phyloP scores from a whole-genome alignment of 2,797 vertebrate species.

The Aeoliscus strigatus region DNA sequence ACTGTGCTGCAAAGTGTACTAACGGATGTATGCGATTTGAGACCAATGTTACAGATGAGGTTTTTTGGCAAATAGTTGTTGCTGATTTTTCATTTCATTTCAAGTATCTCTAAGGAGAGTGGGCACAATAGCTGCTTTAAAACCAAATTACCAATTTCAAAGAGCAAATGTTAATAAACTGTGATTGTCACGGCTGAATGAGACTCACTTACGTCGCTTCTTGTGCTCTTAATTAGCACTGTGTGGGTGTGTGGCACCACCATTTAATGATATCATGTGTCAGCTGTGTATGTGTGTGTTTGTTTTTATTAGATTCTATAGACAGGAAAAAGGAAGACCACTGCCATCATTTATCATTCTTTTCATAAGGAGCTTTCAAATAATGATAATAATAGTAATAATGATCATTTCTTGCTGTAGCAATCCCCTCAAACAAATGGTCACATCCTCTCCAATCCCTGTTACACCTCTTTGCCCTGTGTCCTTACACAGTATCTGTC shows the following conservation, averaged over 20 bases:
- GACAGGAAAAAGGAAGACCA: too few species aligned
- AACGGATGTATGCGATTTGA: too few species aligned
- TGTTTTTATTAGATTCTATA: conserved; percentile 1
- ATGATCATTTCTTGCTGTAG: conserved; percentile 21
- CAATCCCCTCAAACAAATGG: neutral
- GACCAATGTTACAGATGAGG: too few species aligned
- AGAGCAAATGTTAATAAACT: conserved; percentile 30
- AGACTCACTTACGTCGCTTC: conserved; percentile 8
- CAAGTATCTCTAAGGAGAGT: too few species aligned
- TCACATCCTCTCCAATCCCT: conserved; percentile 5
- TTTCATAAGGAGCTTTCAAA: conserved; percentile 11
- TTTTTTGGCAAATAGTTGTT: too few species aligned
- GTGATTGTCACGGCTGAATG: conserved; percentile 16
- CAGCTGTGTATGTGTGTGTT: conserved; percentile 9
- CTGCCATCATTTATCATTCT: too few species aligned
- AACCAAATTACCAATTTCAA: conserved; percentile 17
- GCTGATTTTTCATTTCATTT: too few species aligned
- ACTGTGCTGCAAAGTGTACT: too few species aligned
- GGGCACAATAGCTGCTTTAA: conserved; percentile 8
- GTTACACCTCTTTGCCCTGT: neutral
- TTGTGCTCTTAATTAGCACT: conserved; percentile 27
- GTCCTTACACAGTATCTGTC: neutral
- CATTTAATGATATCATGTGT: conserved; percentile 45
- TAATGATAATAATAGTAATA: conserved; percentile 11
- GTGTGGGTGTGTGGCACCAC: conserved; percentile 36